These are phyloP conservation scores for Pristiophorus japonicus DNA, from an alignment of 2,113 vertebrate genomes.

Conservation along the genomic window DNA sequence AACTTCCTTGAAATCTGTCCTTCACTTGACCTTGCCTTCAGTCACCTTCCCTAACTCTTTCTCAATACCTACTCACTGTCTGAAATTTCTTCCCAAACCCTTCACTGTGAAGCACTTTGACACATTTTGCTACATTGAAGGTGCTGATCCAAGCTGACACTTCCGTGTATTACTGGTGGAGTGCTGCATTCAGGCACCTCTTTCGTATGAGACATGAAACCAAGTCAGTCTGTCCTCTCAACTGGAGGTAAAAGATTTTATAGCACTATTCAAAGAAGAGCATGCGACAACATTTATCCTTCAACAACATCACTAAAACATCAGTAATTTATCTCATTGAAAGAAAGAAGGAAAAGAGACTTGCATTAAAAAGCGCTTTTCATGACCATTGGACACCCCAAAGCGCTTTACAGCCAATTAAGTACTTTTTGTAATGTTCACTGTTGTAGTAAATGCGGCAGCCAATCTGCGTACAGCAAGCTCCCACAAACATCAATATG, in stretches of 20 bases:
- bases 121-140: neutral
- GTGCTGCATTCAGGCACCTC: neutral
- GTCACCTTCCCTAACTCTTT: neutral
- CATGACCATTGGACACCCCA: too few relatives aligned
- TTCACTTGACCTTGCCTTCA: too few relatives aligned
- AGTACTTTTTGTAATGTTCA: too few relatives aligned
- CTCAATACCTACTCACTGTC: neutral
- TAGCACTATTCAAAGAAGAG: neutral
- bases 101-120: neutral
- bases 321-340: neutral
- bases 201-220: neutral
- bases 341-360: too few relatives aligned
- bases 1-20: neutral
- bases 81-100: neutral
- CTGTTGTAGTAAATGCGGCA: too few relatives aligned
- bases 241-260: neutral
- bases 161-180: neutral
- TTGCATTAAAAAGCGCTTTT: too few relatives aligned
- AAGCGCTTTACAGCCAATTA: too few relatives aligned
- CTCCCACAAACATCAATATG: too few relatives aligned
- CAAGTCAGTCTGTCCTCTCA: neutral
- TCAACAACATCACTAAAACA: neutral
- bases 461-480: too few relatives aligned
- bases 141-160: neutral
- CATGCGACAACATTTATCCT: neutral